These are phyloP conservation scores for Neodon shergylaensis DNA, from an alignment of 2,113 vertebrate species.

Conservation along the genomic window DNA sequence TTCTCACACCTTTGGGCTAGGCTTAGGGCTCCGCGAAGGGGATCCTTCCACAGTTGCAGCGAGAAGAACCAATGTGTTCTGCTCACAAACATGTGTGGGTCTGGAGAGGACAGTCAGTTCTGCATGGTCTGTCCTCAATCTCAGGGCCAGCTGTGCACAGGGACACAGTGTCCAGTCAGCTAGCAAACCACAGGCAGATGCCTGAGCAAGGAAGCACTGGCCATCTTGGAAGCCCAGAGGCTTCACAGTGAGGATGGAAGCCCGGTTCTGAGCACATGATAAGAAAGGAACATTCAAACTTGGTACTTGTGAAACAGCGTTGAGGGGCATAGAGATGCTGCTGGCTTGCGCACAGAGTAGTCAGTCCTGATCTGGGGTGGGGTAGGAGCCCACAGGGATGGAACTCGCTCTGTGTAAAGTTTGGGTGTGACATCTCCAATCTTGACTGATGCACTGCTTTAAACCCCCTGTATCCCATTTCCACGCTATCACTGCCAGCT, in stretches of 20 bases:
- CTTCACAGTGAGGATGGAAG: fast-evolving
- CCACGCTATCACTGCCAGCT: no score
- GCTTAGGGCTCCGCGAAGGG: fast-evolving
- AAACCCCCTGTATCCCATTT: fast-evolving
- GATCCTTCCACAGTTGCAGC: fast-evolving
- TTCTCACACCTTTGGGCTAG: fast-evolving
- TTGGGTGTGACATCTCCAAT: no score
- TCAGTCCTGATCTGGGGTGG: not conserved
- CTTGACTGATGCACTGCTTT: fast-evolving
- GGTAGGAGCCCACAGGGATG: fast-evolving
- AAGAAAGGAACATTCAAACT: not conserved
- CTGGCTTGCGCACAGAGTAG: not conserved
- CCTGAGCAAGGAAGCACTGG: fast-evolving
- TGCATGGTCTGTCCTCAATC: fast-evolving
- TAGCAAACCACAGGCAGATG: fast-evolving
- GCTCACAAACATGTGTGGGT: fast-evolving
- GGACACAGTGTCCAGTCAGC: fast-evolving
- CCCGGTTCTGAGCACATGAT: fast-evolving
- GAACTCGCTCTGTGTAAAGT: not conserved
- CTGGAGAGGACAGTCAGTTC: fast-evolving
- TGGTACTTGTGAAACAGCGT: not conserved
- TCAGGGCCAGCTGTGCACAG: fast-evolving
- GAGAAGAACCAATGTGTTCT: fast-evolving
- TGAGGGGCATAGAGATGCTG: not conserved
- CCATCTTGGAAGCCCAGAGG: no score